phyloP scores from a whole-genome alignment of 1,140 invertebrate genomes.

The Zaprionus kolodkinae region DNA sequence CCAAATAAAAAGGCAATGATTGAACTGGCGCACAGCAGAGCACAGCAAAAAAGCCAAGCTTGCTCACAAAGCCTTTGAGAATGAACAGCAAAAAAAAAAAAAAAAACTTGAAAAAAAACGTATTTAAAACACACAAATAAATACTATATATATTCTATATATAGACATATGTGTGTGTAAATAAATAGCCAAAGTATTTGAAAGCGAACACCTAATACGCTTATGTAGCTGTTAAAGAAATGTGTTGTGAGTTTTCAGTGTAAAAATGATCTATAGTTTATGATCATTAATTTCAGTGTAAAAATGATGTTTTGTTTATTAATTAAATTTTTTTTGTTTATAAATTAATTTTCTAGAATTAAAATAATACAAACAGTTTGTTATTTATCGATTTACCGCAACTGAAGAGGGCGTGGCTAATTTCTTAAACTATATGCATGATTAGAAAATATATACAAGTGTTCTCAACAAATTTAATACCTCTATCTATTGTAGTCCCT shows the following conservation, averaged over 20 bases:
- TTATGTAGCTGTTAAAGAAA: background rate
- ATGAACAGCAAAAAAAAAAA: background rate
- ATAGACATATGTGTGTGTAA: background rate
- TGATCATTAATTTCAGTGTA: background rate
- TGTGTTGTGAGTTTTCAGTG: background rate
- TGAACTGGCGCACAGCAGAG: slow-evolving; percentile 17
- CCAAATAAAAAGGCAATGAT: slow-evolving; percentile 36
- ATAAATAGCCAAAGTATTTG: background rate
- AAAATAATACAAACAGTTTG: no score
- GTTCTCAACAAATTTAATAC: no score
- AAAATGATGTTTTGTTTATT: background rate
- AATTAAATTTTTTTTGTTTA: background rate
- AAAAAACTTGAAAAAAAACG: background rate
- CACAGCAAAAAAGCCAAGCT: slow-evolving; percentile 26
- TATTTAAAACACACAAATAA: background rate
- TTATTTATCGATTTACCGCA: no score
- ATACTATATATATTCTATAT: background rate
- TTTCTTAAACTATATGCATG: no score
- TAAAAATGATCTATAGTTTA: background rate
- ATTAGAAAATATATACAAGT: no score
- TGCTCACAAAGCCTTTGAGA: slow-evolving; percentile 21
- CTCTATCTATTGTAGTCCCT: no score
- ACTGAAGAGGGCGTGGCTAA: no score
- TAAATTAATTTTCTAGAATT: no score
- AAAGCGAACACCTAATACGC: background rate